Conservation (phyloP, 2,888 invertebrate genomes). For the Antitype chi region DNA sequence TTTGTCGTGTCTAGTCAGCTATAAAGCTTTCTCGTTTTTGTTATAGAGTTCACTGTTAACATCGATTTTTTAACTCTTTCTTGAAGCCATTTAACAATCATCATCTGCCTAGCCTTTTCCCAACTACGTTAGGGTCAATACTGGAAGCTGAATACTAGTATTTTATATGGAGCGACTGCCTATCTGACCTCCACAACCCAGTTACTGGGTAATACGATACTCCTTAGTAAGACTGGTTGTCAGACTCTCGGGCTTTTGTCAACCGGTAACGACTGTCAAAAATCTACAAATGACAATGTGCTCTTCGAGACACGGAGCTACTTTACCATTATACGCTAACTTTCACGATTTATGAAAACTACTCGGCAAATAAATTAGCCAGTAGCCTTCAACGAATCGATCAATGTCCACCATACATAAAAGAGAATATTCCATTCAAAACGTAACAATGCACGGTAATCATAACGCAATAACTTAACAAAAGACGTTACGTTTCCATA, state of each 20-base stretch:
- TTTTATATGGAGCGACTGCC: too few relatives aligned
- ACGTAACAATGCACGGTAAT: conserved; percentile 61
- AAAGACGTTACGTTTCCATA: conserved; percentile 69
- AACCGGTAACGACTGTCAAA: too few relatives aligned
- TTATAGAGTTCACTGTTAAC: conserved; percentile 21
- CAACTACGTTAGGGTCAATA: too few relatives aligned
- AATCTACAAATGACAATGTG: neutral
- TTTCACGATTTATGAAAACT: conserved; percentile 14
- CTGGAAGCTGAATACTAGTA: too few relatives aligned
- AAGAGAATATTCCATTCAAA: conserved; percentile 42
- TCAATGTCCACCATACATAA: conserved; percentile 32
- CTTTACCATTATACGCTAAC: neutral
- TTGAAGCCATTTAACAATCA: neutral
- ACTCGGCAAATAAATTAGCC: conserved; percentile 29
- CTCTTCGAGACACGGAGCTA: neutral
- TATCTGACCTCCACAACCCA: too few relatives aligned
- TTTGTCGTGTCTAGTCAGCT: conserved; percentile 8
- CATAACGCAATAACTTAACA: conserved; percentile 68
- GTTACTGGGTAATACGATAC: too few relatives aligned
- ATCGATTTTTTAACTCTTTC: conserved; percentile 3
- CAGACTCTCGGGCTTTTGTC: too few relatives aligned
- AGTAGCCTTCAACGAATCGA: conserved; percentile 34
- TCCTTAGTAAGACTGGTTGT: too few relatives aligned
- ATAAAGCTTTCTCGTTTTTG: conserved; percentile 12
- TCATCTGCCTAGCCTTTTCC: neutral